Base-by-base conservation (phyloP, 1,140 invertebrate genomes). In the Argopecten irradians region DNA sequence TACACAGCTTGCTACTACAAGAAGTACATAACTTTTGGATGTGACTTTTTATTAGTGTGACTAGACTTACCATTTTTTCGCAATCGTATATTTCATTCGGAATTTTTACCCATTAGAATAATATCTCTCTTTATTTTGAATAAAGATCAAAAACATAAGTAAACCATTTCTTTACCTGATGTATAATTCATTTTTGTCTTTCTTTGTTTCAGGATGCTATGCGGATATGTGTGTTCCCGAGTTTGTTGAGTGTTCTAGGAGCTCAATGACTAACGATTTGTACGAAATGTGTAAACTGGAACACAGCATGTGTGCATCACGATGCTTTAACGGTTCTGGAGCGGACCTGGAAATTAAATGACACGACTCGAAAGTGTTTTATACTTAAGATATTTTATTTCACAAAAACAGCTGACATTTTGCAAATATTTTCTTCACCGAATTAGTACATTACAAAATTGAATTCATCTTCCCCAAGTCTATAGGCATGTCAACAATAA, bases 191-290 rank as follows among this genome's bases (percentile, higher is more conserved):
- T 33, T 28, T 88, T 32, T 28, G 34, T 85, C 33, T 83, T 34
- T n/a, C 28, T 85, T 35, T 83, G 19, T 89, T 90, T 34, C 88
- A 91, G 91, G 85, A 46, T 91, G 91, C 39, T 91, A 91, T 86
- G 86, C 88, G 0, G 84, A 90, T 22, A 84, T 85, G 9, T 91
- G 91, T 86, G 91, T 91, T 83, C 91, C 91, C 28, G 91, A 91
- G 22, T 91, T 91, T 87, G 90, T 91, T 28, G 82, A 41, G 32
- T 91, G 91, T 82, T 90, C 91, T 33, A 86, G 86, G 82, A 84
- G 84, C 41, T 87, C 86, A 16, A 71, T 71, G 55, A 71, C 22
- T 71, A 84, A 87, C 33, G 34, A 36, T 32, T 33, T 84, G 32
- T 91, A 86, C 82, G 83, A 88, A 11, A 88, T 88, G 83, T 91